Evolutionary conservation across 2,888 invertebrate species (phyloP).

Genomic region (Deroplatys truncata): DNA sequence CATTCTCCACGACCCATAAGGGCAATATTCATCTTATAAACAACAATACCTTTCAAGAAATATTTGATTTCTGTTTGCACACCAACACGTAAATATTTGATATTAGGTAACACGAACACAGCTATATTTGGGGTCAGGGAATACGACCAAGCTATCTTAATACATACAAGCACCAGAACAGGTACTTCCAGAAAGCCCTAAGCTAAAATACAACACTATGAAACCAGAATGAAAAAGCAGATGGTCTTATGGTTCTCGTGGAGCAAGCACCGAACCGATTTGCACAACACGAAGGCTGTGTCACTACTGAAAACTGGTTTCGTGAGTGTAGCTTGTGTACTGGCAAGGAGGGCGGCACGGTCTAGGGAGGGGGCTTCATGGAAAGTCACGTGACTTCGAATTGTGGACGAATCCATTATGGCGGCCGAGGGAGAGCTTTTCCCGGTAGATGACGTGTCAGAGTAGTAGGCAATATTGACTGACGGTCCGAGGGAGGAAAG

Average conservation of each 20-base stretch:
- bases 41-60: neutral
- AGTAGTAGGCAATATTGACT: constrained; percentile 9
- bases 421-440: neutral
- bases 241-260: neutral
- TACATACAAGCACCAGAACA: neutral
- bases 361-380: constrained; percentile 15
- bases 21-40: neutral
- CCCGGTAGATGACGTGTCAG: constrained; percentile 12
- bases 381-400: constrained; percentile 18
- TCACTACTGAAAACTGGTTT: constrained; percentile 11
- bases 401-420: constrained; percentile 17
- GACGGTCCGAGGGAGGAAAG: constrained; percentile 13
- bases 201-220: neutral
- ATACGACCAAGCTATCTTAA: neutral
- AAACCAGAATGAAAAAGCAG: neutral
- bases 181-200: neutral
- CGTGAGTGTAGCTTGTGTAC: constrained; percentile 1
- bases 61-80: neutral
- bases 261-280: neutral
- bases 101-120: neutral
- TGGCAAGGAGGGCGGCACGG: constrained; percentile 9
- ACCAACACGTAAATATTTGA: neutral
- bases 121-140: neutral
- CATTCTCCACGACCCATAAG: neutral
- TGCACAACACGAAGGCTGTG: neutral